Base-by-base conservation (phyloP, 2,888 invertebrate species). In the Alloscopus bannaensis region DNA sequence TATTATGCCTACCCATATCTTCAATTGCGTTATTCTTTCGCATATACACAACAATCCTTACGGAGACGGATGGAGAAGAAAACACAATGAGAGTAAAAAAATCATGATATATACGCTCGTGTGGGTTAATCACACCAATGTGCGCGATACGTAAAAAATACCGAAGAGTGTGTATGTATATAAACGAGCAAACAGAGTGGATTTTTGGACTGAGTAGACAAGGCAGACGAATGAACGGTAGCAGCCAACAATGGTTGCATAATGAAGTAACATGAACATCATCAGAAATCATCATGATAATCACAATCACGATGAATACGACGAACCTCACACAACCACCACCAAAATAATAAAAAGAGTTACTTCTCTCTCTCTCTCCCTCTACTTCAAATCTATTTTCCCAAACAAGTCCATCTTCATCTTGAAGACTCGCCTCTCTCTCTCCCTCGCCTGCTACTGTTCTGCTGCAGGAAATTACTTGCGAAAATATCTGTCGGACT, bases 231-330 rank as follows among this genome's bases (percentile, higher is more conserved):
- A 36, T 59, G 59, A 72, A 42, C 64, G 64, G 52, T 62, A 72
- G 72, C 62, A 26, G 8, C 20, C 59, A 70, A 70, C 70, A 70
- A 70, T 72, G 55, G 62, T 36, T n/a, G 22, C 55, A 72, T 72
- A 72, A 72, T 72, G 72, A 72, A 72, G 52, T 64, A 72, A 72
- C 62, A 71, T 62, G 26, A 71, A 24, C 26, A 50, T 71, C 50
- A 71, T 70, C 69, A 59, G 22, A 55, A 52, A 57, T 57, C 57
- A 70, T 45, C 70, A 45, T 42, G 29, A 57, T 59, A 60, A 70
- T 70, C 70, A 60, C 60, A 69, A 31, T 66, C 40, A 20, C 55
- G 31, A 40, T 45, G 11, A 55, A 55, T 13, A 24, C 42, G 6
- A 42, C 13, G n/a, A 16, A 42, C 42, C 42, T n/a, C 42, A 36